Base-by-base conservation (phyloP, 2,888 invertebrate genomes). In the Tipula lateralis region DNA sequence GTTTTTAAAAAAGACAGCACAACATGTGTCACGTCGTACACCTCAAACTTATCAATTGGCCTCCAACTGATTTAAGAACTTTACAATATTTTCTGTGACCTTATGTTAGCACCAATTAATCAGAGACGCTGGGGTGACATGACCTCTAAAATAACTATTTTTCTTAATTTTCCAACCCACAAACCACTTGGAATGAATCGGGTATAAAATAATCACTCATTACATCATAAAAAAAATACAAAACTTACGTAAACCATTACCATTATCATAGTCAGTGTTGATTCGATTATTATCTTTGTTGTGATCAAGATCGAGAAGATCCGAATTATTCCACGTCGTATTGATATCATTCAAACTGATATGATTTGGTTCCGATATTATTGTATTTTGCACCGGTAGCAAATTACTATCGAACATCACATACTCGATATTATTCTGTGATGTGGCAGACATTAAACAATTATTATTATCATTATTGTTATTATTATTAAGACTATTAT, bases 261-360 rank as follows among this genome's bases (percentile, higher is more conserved):
- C 84, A 44, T 44, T 34, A 50, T 84, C 84, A 84, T 50, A 44
- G 9, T 44, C 44, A 30, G 29, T 6, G 19, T 29, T 44, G 29
- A 50, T 84, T 34, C 50, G 24, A 44, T 84, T 29, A 84, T 50
- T 84, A 29, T 39, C 29, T 30, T 89, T 89, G 66, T 66, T 66
- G 86, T 90, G 90, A 87, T 90, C 90, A 84, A 90, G 86, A 85
- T 90, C 90, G 0, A 90, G 87, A 39, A 90, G 86, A 86, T 90
- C 90, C 0, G 88, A 86, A 29, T 88, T 87, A 85, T 89, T 89
- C 85, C 88, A 88, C 29, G 32, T 30, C 9, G 13, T 16, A 44
- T 30, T 24, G 83, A 84, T 39, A 44, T 84, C 82, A 34, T 84
- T 84, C 29, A 84, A 83, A 84, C 36, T 85, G 12, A 85, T 83